These are phyloP conservation scores for Hydrolagus affinis DNA, from an alignment of 2,113 vertebrate genomes.

Conservation along the genomic window DNA sequence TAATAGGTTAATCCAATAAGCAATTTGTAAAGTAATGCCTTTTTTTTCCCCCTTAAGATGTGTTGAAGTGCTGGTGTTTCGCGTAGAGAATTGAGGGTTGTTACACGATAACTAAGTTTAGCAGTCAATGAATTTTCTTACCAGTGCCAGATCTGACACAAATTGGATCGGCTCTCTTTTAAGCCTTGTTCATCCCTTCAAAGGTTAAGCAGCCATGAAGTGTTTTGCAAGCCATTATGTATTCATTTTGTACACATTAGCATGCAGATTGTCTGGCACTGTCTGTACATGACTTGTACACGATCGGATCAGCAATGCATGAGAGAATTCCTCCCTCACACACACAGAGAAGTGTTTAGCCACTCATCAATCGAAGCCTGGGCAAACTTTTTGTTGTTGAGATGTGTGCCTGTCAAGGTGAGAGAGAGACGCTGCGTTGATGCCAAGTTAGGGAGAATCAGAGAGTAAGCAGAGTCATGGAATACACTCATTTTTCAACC, in stretches of 20 bases:
- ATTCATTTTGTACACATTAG: slow-evolving; percentile 24
- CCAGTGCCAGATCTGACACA: slow-evolving; percentile 13
- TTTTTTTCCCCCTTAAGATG: too few species aligned
- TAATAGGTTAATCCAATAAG: too few species aligned
- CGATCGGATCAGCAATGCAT: neutral
- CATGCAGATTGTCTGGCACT: slow-evolving; percentile 22
- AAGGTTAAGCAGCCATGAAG: slow-evolving; percentile 24
- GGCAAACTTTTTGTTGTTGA: too few species aligned
- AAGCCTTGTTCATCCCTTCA: slow-evolving; percentile 10
- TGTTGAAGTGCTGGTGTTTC: neutral
- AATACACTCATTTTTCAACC: too few species aligned
- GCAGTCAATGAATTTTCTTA: slow-evolving; percentile 4
- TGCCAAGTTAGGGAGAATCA: too few species aligned
- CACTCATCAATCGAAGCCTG: neutral
- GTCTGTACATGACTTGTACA: slow-evolving; percentile 11
- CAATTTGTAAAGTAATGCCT: too few species aligned
- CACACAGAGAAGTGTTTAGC: neutral
- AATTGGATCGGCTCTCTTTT: slow-evolving; percentile 24
- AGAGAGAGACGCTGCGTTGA: too few species aligned
- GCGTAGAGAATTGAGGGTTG: neutral
- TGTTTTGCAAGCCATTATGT: slow-evolving; percentile 25
- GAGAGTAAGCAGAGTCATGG: too few species aligned
- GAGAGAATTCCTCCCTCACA: neutral
- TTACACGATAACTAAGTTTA: neutral
- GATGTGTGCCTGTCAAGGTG: too few species aligned